phyloP scores from a whole-genome alignment of 2,113 vertebrate genomes.

The pig (Sus scrofa) region DNA sequence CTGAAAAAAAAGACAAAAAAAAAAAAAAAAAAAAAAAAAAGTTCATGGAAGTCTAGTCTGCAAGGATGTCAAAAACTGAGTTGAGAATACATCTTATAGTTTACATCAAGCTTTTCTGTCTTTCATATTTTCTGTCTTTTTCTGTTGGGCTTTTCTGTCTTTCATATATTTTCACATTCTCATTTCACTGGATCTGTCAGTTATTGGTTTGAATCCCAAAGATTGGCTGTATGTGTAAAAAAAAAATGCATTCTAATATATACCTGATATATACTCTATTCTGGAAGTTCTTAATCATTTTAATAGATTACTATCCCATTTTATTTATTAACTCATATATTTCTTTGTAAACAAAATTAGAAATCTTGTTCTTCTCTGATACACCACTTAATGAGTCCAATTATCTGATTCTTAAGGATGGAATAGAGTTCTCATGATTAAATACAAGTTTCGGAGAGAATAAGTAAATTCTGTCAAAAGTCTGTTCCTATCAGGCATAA shows the following conservation, averaged over 20 bases:
- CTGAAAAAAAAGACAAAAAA: too few species aligned
- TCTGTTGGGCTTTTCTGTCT: background rate
- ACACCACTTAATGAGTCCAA: slow-evolving; percentile 52
- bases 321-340: slow-evolving; percentile 66
- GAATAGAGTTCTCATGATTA: slow-evolving; percentile 65
- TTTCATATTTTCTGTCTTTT: too few species aligned
- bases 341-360: slow-evolving; percentile 71
- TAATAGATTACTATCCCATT: slow-evolving; percentile 44
- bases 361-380: slow-evolving; percentile 62
- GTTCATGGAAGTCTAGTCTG: background rate
- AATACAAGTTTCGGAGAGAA: slow-evolving; percentile 48
- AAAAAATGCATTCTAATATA: background rate
- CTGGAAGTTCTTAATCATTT: slow-evolving; percentile 29
- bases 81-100: background rate
- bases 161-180: slow-evolving; percentile 40
- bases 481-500: background rate
- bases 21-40: too few species aligned
- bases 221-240: background rate
- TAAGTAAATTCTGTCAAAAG: slow-evolving; percentile 45
- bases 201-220: slow-evolving; percentile 28
- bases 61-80: background rate
- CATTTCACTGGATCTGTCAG: background rate
- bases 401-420: slow-evolving; percentile 61
- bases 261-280: background rate
- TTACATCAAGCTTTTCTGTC: background rate